phyloP scores from a whole-genome alignment of 2,797 vertebrate species.

The Macropodus opercularis region DNA sequence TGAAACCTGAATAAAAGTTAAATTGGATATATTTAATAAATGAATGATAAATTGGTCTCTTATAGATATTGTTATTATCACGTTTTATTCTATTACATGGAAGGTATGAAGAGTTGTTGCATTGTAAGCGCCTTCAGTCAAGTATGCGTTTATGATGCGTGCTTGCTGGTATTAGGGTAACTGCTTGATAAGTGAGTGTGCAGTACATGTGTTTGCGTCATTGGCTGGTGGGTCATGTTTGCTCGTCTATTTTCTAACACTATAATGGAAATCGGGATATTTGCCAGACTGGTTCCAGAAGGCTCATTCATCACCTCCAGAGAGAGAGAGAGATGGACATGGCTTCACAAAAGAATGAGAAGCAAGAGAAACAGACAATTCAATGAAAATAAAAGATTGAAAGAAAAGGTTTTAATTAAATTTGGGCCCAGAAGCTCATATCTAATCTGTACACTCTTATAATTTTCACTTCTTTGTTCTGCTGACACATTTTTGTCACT shows the following conservation, averaged over 20 bases:
- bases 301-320: slow-evolving; percentile 45
- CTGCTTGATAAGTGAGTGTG: slow-evolving; percentile 44
- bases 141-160: slow-evolving; percentile 33
- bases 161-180: slow-evolving; percentile 40
- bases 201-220: slow-evolving; percentile 46
- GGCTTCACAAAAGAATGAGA: slow-evolving; percentile 16
- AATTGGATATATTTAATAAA: no score
- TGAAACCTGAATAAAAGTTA: no score
- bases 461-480: slow-evolving; percentile 44
- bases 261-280: slow-evolving; percentile 57
- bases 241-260: slow-evolving; percentile 53
- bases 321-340: slow-evolving; percentile 1
- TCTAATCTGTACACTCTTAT: slow-evolving; percentile 22
- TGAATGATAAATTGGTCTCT: no score
- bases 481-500: slow-evolving; percentile 29
- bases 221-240: slow-evolving; percentile 59
- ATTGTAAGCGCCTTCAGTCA: slow-evolving; percentile 22
- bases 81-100: neutral
- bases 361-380: slow-evolving; percentile 7
- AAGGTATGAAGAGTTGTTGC: neutral
- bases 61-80: no score
- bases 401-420: slow-evolving; percentile 45
- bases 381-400: slow-evolving; percentile 17
- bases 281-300: slow-evolving; percentile 46
- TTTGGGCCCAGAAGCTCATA: slow-evolving; percentile 4